Conservation (phyloP, 1,140 invertebrate species). For the Archegozetes longisetosus region DNA sequence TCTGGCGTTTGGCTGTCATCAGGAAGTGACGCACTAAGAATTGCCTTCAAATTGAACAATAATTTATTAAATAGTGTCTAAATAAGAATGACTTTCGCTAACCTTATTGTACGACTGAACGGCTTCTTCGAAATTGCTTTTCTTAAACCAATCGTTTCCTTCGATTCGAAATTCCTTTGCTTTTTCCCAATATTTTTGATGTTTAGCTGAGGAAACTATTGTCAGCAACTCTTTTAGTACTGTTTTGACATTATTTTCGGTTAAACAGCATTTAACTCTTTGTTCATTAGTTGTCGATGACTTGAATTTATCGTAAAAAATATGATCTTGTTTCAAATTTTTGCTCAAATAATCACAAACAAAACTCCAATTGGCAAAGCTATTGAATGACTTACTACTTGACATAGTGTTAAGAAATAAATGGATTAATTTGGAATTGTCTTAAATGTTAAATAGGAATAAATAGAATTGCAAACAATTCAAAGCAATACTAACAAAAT, state of each 20-base stretch:
- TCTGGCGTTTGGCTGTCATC: background rate
- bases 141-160: constrained; percentile 60
- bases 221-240: constrained; percentile 10
- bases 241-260: background rate
- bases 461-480: too few relatives aligned
- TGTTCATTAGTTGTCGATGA: background rate
- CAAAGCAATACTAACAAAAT: too few relatives aligned
- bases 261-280: background rate
- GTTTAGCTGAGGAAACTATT: constrained; percentile 18
- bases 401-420: too few relatives aligned
- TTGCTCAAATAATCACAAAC: background rate
- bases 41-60: background rate
- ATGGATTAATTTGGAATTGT: too few relatives aligned
- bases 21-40: background rate
- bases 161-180: constrained; percentile 47
- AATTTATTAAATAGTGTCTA: background rate
- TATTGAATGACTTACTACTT: too few relatives aligned
- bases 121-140: constrained; percentile 53
- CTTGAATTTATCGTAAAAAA: background rate
- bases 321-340: background rate
- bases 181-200: constrained; percentile 42
- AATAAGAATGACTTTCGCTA: background rate
- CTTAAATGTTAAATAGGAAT: too few relatives aligned
- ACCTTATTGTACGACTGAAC: constrained; percentile 52
- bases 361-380: background rate